Percentiles rank a stretch among this genome's conserved stretches.
These are phyloP conservation scores for Dasyurus viverrinus DNA, from an alignment of 2,113 vertebrate genomes.

Conservation along the genomic window DNA sequence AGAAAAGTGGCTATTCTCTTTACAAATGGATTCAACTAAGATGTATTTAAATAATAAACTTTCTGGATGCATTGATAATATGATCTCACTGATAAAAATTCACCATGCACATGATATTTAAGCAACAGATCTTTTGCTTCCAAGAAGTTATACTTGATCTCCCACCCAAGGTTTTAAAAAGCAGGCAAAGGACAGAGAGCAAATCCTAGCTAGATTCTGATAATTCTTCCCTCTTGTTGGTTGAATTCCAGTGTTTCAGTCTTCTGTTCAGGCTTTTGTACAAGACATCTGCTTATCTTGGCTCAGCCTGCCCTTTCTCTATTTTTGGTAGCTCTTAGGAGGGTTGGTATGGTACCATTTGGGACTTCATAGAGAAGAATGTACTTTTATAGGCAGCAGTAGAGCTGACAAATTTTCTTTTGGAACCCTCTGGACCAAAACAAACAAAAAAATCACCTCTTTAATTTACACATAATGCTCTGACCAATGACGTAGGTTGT, in stretches of 20 bases:
- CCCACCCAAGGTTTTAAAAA: not conserved
- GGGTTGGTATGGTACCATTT: not conserved
- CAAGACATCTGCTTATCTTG: constrained; percentile 31
- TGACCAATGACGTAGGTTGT: not conserved
- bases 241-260: constrained; percentile 12
- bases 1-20: not conserved
- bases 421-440: not conserved
- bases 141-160: not conserved
- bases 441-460: not conserved
- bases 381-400: constrained; percentile 10
- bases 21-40: not conserved
- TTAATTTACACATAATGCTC: not conserved
- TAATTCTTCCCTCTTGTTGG: not conserved
- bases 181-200: not conserved
- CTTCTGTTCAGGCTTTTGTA: not conserved
- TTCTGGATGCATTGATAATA: not conserved
- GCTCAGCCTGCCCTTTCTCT: not conserved
- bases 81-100: not conserved
- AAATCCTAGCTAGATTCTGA: not conserved
- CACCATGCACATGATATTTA: not conserved
- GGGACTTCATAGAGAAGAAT: constrained; percentile 17
- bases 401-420: constrained; percentile 7
- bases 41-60: not conserved
- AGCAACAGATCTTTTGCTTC: not conserved
- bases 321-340: constrained; percentile 22